Evolutionary conservation across 2,113 vertebrate genomes (phyloP).

Genomic region (Mesocricetus auratus): DNA sequence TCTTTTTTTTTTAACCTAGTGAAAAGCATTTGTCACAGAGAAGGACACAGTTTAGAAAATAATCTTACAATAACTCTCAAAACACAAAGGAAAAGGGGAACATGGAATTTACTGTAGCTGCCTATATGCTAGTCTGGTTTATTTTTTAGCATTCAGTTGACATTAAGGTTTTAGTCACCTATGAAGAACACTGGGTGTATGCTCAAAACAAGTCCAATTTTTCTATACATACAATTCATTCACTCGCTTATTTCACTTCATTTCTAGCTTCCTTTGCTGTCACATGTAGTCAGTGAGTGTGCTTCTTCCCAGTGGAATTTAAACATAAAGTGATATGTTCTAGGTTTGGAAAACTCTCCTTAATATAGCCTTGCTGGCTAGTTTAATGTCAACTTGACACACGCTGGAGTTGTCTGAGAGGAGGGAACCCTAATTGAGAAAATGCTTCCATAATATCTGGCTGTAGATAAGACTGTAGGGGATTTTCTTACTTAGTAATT

Average conservation of each 20-base stretch:
- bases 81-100: neutral
- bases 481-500: neutral
- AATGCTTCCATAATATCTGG: neutral
- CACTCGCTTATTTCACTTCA: neutral
- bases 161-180: constrained; percentile 5
- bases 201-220: neutral
- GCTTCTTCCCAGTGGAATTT: neutral
- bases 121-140: neutral
- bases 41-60: constrained; percentile 34
- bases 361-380: neutral
- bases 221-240: neutral
- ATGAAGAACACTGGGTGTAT: neutral
- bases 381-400: neutral
- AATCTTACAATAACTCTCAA: neutral
- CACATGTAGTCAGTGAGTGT: neutral
- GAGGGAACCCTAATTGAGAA: neutral
- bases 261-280: constrained; percentile 26
- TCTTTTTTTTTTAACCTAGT: constrained; percentile 21
- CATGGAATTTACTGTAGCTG: constrained; percentile 22
- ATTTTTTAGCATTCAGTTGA: neutral
- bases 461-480: neutral
- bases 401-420: neutral
- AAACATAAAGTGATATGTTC: neutral
- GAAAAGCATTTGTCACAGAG: constrained; percentile 25
- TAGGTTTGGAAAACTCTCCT: neutral